Evolutionary conservation across 2,888 invertebrate genomes (phyloP).

Genomic region (Dicyrtoma fusca): DNA sequence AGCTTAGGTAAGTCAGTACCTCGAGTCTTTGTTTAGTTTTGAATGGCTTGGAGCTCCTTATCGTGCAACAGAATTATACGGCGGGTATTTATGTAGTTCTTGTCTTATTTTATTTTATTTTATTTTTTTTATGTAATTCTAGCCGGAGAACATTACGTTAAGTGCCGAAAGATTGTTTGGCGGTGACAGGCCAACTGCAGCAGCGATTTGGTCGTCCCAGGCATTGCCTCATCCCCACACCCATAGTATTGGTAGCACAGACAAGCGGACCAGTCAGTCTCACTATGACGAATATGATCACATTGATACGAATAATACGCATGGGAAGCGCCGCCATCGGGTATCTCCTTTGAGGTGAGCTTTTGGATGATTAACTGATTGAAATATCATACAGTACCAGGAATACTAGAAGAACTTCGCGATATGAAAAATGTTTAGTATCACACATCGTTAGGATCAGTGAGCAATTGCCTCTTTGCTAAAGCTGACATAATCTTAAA

Average conservation of each 20-base stretch:
- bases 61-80: too few relatives aligned
- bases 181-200: slow-evolving; percentile 41
- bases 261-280: slow-evolving; percentile 58
- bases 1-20: too few relatives aligned
- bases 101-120: neutral
- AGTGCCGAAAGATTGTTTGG: slow-evolving; percentile 54
- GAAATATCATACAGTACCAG: too few relatives aligned
- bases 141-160: slow-evolving; percentile 54
- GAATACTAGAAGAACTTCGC: too few relatives aligned
- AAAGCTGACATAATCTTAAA: too few relatives aligned
- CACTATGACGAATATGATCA: slow-evolving; percentile 61
- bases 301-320: slow-evolving; percentile 62
- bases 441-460: too few relatives aligned
- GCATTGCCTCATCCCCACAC: slow-evolving; percentile 45
- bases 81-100: neutral
- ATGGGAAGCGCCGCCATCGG: slow-evolving; percentile 65
- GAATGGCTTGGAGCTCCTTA: too few relatives aligned
- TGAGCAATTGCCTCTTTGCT: too few relatives aligned
- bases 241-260: slow-evolving; percentile 58
- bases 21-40: too few relatives aligned
- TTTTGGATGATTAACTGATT: too few relatives aligned
- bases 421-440: neutral
- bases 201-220: slow-evolving; percentile 47
- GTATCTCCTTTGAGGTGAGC: slow-evolving; percentile 62
- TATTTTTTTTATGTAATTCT: slow-evolving; percentile 8